Conservation (phyloP, 2,113 vertebrate species). For the Vulpes ferrilata region DNA sequence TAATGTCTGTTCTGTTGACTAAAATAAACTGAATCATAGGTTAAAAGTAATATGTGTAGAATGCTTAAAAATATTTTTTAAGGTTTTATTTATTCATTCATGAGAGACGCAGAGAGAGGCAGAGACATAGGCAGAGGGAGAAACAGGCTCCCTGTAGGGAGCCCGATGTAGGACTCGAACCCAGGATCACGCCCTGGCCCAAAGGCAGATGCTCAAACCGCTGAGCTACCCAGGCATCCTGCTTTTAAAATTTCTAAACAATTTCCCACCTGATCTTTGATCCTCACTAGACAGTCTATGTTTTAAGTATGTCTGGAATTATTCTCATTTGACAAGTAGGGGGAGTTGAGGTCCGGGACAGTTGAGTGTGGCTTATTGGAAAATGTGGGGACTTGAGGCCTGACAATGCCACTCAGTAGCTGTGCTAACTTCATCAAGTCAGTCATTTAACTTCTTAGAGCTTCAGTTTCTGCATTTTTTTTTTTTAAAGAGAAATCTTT, state of each 20-base stretch:
- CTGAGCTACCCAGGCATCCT: too few relatives aligned
- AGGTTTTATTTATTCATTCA: too few relatives aligned
- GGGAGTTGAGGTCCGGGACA: background rate
- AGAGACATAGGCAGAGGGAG: too few relatives aligned
- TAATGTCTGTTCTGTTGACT: background rate
- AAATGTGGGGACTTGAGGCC: background rate
- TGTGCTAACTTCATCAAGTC: background rate
- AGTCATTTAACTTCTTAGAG: background rate
- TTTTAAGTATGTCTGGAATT: background rate
- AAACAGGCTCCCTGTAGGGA: too few relatives aligned
- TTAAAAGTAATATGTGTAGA: background rate
- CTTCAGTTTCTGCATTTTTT: conserved; percentile 3
- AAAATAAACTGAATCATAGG: background rate
- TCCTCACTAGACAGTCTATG: background rate
- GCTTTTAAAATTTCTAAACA: conserved; percentile 56
- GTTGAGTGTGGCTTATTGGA: background rate
- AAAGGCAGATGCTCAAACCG: too few relatives aligned
- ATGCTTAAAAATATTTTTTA: background rate
- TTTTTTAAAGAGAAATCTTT: background rate
- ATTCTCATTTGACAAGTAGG: background rate
- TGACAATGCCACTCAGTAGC: background rate
- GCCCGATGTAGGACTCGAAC: too few relatives aligned
- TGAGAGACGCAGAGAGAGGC: too few relatives aligned
- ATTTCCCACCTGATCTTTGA: background rate
- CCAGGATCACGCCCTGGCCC: too few relatives aligned